These are phyloP conservation scores for Falco naumanni DNA, from an alignment of 2,797 vertebrate genomes.

Conservation along the genomic window DNA sequence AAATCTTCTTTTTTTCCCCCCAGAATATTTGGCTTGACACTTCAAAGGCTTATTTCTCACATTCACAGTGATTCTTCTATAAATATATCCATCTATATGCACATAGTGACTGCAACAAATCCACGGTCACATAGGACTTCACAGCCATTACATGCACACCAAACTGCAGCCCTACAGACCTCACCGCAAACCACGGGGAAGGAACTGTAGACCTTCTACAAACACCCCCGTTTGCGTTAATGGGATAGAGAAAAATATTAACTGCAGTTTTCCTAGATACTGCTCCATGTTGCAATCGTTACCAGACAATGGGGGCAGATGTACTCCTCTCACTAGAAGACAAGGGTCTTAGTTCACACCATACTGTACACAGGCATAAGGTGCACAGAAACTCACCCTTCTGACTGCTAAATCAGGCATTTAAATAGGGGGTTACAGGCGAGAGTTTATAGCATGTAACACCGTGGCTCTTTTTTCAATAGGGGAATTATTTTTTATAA, in stretches of 20 bases:
- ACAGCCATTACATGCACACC: slow-evolving; percentile 42
- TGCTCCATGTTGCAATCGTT: background rate
- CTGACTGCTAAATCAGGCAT: background rate
- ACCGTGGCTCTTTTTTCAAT: background rate
- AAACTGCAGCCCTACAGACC: slow-evolving; percentile 9
- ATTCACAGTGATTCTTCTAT: slow-evolving; percentile 72
- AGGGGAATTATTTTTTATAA: background rate
- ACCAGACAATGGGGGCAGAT: background rate
- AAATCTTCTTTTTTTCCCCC: slow-evolving; percentile 62
- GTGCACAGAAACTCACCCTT: background rate
- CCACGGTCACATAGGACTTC: slow-evolving; percentile 61
- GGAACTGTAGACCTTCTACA: background rate
- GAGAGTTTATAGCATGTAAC: background rate
- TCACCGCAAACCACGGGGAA: background rate
- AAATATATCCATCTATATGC: slow-evolving; percentile 72
- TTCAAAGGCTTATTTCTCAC: slow-evolving; percentile 73
- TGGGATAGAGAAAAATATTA: background rate
- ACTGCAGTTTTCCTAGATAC: background rate
- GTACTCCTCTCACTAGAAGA: background rate
- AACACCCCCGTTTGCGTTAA: background rate
- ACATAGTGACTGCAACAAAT: slow-evolving; percentile 63
- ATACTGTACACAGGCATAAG: background rate
- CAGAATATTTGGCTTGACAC: slow-evolving; percentile 75
- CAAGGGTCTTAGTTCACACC: background rate
- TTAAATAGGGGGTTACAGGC: background rate